Conservation (phyloP, 2,888 invertebrate genomes). For the Gastracanthus pulcherrimus region DNA sequence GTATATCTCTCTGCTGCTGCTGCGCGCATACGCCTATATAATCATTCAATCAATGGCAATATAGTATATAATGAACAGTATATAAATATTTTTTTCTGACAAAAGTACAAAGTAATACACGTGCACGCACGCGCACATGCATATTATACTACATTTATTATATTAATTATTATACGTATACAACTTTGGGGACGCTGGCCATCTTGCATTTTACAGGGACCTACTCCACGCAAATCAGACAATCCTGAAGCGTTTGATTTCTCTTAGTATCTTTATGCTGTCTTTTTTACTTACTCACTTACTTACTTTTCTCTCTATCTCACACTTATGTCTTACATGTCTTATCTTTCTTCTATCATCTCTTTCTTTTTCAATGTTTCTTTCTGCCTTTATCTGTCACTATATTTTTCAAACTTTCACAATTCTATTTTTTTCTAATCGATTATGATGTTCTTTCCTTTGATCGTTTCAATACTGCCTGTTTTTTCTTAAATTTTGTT, state of each 20-base stretch:
- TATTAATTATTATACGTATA: slow-evolving; percentile 70
- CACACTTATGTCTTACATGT: slow-evolving; percentile 9
- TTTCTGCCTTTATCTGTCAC: slow-evolving; percentile 22
- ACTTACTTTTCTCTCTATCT: slow-evolving; percentile 52
- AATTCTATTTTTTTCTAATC: slow-evolving; percentile 58
- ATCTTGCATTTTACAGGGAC: slow-evolving; percentile 78
- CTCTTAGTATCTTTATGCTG: slow-evolving; percentile 52
- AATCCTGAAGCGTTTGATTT: slow-evolving; percentile 75
- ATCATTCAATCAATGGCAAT: slow-evolving; percentile 27
- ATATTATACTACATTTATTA: slow-evolving; percentile 70
- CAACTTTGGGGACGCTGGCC: slow-evolving; percentile 78
- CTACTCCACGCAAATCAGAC: slow-evolving; percentile 77
- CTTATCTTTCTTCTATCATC: slow-evolving; percentile 8
- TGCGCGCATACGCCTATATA: slow-evolving; percentile 28
- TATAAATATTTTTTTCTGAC: slow-evolving; percentile 25
- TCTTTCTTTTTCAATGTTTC: slow-evolving; percentile 55
- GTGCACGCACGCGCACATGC: slow-evolving; percentile 63
- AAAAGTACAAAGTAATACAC: slow-evolving; percentile 49
- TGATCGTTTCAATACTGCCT: slow-evolving; percentile 81
- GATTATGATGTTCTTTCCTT: slow-evolving; percentile 76
- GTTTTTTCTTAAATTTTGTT: slow-evolving; percentile 78
- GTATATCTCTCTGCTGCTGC: slow-evolving; percentile 18
- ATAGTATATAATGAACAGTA: slow-evolving; percentile 46
- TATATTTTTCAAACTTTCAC: slow-evolving; percentile 14
- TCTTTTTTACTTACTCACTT: slow-evolving; percentile 41